Evolutionary conservation across 1,140 invertebrate species (phyloP), one percentile per base, ranked within the genome.

Genomic region (Drosophila sp.): DNA sequence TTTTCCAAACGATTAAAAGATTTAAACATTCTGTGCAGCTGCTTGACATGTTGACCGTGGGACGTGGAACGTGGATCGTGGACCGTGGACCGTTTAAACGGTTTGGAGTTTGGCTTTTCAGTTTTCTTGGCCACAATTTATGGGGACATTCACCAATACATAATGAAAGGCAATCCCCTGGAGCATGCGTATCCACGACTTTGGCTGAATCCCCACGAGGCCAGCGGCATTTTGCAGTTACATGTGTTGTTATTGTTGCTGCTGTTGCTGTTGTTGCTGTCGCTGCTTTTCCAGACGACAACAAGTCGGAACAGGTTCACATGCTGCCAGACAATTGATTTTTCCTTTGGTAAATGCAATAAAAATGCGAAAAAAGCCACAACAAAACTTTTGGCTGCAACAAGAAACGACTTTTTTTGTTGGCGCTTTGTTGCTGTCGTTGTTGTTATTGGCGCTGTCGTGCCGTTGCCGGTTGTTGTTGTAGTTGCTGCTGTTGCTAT

Each of bases 351-450:
- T 72, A 40, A 65, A 62, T 64, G 66, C 73, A 72, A 63, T 67
- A 73, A 72, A 76, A 69, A 48, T 40, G 64, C 57, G 38, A 46
- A 56, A 61, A 58, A n/a, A 56, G 58, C 36, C 43, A 16, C 4
- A 50, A 18, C 56, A 29, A 59, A 34, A 46, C 76, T 84, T 84
- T 79, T 79, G 71, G 80, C 64, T 50, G 40, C 18, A 73, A 70
- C 80, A 64, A 87, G 82, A 72, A 86, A 87, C 82, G 58, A 70
- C 82, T 86, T 83, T 83, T 69, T n/a, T n/a, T n/a, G n/a, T n/a
- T n/a, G n/a, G n/a, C 57, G 61, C 79, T n/a, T n/a, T 53, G 78
- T 81, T 78, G 79, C 70, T 57, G 72, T 58, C 65, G 76, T 16
- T 71, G 61, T 38, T 53, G 54, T 54, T 65, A 38, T 18, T 45